phyloP scores from a whole-genome alignment of 2,888 invertebrate genomes.

The Tachystola acroxantha region DNA sequence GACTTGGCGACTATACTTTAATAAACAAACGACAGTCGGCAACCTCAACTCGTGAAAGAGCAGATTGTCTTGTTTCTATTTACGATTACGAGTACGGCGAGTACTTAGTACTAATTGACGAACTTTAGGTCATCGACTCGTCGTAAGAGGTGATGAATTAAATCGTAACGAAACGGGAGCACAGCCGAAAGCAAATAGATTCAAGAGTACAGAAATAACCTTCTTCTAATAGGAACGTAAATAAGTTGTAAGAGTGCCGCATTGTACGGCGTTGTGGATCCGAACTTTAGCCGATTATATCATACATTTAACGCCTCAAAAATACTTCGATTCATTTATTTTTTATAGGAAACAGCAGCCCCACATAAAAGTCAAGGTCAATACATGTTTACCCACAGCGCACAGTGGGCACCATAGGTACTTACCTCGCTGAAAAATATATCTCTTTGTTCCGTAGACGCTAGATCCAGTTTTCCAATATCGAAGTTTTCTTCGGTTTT shows the following conservation, averaged over 20 bases:
- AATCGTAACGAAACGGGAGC: background rate
- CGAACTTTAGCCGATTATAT: conserved; percentile 6
- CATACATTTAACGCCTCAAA: conserved; percentile 1
- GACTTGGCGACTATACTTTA: too few species aligned
- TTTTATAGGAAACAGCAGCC: conserved; percentile 26
- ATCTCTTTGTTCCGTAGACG: conserved; percentile 79
- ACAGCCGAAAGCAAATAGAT: conserved; percentile 9
- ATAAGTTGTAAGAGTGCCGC: conserved; percentile 26
- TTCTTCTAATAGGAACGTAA: conserved; percentile 23
- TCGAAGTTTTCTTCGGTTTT: conserved; percentile 76
- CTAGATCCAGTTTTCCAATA: conserved; percentile 75
- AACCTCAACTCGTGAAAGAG: too few species aligned
- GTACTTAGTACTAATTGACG: too few species aligned
- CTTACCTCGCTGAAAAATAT: conserved; percentile 82
- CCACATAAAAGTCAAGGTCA: conserved; percentile 61
- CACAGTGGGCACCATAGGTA: too few species aligned
- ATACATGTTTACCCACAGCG: conserved; percentile 64
- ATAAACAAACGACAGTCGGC: too few species aligned
- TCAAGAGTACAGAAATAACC: conserved; percentile 26
- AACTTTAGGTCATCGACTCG: too few species aligned
- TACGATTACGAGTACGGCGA: too few species aligned
- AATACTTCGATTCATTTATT: conserved; percentile 12
- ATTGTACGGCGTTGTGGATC: conserved; percentile 13
- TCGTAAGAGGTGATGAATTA: too few species aligned
- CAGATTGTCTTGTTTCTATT: too few species aligned